phyloP scores from a whole-genome alignment of 2,888 invertebrate genomes.

The Drosophila acutilabella region DNA sequence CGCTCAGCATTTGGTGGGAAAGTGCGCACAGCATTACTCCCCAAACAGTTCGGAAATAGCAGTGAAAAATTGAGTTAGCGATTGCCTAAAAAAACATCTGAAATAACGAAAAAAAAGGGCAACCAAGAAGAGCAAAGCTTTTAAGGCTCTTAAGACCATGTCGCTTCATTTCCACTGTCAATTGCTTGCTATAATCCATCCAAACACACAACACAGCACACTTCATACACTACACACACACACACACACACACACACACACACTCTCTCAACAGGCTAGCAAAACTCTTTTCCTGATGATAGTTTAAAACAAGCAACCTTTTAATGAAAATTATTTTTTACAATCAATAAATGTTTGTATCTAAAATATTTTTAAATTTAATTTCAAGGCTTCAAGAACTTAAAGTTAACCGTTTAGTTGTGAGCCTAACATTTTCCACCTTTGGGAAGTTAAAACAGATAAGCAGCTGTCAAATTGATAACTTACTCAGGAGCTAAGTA shows the following conservation, averaged over 20 bases:
- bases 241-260: neutral
- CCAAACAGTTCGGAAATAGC: conserved; percentile 43
- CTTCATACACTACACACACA: neutral
- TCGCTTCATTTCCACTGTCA: conserved; percentile 29
- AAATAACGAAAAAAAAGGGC: conserved; percentile 4
- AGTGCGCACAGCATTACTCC: neutral
- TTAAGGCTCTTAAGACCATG: conserved; percentile 65
- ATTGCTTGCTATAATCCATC: neutral
- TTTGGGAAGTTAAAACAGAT: conserved; percentile 21
- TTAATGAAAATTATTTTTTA: no score
- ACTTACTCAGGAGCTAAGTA: conserved; percentile 25
- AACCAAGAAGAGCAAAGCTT: conserved; percentile 61
- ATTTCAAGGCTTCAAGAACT: no score
- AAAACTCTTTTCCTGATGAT: no score
- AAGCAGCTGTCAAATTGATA: conserved; percentile 28
- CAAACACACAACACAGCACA: neutral
- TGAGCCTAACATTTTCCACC: no score
- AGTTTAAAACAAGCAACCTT: no score
- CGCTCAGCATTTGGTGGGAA: neutral
- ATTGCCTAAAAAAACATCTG: conserved; percentile 22
- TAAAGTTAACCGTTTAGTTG: no score
- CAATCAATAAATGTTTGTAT: no score
- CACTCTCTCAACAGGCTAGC: neutral
- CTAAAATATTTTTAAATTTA: no score
- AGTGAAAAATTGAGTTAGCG: conserved; percentile 68